Evolutionary conservation across 2,888 invertebrate species (phyloP).

Genomic region (Deilephila porcellus): DNA sequence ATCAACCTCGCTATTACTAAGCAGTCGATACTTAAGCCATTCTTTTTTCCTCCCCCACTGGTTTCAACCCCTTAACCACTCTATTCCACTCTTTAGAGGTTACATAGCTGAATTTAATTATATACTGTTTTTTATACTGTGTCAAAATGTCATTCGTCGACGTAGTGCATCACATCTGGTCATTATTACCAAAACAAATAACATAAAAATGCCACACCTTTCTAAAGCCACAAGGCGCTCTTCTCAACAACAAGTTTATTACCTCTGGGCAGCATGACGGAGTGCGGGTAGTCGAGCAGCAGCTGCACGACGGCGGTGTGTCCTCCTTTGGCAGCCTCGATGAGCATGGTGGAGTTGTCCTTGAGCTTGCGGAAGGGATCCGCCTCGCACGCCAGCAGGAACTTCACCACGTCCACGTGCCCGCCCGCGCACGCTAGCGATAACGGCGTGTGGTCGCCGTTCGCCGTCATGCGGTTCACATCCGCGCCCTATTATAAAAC

Average conservation of each 20-base stretch:
- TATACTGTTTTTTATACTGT: too few species aligned
- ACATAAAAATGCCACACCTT: too few species aligned
- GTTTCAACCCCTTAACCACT: too few species aligned
- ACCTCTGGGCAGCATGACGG: conserved; percentile 89
- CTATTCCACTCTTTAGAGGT: too few species aligned
- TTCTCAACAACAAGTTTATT: conserved; percentile 24
- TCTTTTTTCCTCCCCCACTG: too few species aligned
- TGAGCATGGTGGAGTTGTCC: conserved; percentile 99
- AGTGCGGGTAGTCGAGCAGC: conserved; percentile 96
- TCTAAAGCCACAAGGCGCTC: too few species aligned
- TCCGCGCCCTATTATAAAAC: conserved; percentile 67
- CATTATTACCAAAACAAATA: too few species aligned
- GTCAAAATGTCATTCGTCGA: too few species aligned
- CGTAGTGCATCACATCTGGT: too few species aligned
- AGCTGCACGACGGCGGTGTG: conserved; percentile 98
- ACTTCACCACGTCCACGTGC: conserved; percentile 96
- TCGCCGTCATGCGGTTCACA: conserved; percentile 90
- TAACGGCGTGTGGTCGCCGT: conserved; percentile 98
- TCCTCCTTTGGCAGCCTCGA: conserved; percentile 99
- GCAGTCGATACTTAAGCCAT: background rate
- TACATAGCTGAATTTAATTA: too few species aligned
- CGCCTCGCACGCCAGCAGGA: conserved; percentile 95
- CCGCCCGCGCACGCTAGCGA: conserved; percentile 98
- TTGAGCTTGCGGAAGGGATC: conserved; percentile 98
- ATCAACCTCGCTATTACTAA: background rate